Evolutionary conservation across 2,888 invertebrate species (phyloP).

Genomic region (Drosophila mimica): DNA sequence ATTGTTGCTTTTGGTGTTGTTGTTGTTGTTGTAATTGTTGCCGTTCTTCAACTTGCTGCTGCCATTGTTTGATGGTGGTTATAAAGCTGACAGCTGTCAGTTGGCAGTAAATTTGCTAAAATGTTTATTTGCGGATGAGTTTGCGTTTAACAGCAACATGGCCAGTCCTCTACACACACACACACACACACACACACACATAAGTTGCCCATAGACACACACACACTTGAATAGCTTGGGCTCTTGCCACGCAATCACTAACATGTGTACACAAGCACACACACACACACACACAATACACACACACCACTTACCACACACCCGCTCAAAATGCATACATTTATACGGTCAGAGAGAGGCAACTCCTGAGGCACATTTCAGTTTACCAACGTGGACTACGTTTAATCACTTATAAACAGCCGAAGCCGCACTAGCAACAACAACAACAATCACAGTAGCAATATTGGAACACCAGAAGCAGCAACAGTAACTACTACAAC

Average conservation of each 20-base stretch:
- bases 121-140: slow-evolving; percentile 80
- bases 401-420: slow-evolving; percentile 79
- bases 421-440: slow-evolving; percentile 37
- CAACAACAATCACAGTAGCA: slow-evolving; percentile 23
- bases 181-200: slow-evolving; percentile 13
- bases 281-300: slow-evolving; percentile 14
- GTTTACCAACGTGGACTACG: slow-evolving; percentile 60
- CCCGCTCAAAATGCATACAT: slow-evolving; percentile 13
- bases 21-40: slow-evolving; percentile 39
- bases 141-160: slow-evolving; percentile 75
- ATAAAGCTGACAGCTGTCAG: slow-evolving; percentile 82
- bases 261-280: slow-evolving; percentile 51
- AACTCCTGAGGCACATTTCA: slow-evolving; percentile 51
- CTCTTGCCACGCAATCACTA: slow-evolving; percentile 56
- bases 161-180: slow-evolving; percentile 40
- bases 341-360: slow-evolving; percentile 29
- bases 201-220: not conserved
- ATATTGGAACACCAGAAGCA: slow-evolving; percentile 24
- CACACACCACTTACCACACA: not conserved
- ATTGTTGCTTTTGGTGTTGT: slow-evolving; percentile 14
- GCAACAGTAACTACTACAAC: slow-evolving; percentile 4
- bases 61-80: slow-evolving; percentile 79
- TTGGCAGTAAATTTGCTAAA: slow-evolving; percentile 81
- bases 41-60: slow-evolving; percentile 24
- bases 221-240: slow-evolving; percentile 61